Evolutionary conservation across 2,888 invertebrate species (phyloP).

Genomic region (Caprella mutica): DNA sequence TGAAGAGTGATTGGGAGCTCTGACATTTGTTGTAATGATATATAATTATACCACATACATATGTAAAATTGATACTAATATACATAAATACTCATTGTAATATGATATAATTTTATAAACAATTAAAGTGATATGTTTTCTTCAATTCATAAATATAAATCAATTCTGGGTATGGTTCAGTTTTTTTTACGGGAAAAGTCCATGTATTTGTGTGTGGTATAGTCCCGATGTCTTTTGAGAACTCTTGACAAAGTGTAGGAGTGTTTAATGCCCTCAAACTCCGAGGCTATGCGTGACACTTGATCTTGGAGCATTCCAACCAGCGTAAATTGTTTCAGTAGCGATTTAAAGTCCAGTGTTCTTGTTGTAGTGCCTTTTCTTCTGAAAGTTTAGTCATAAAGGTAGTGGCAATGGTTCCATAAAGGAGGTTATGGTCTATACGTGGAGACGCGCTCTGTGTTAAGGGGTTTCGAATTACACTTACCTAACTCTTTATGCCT

Average conservation of each 20-base stretch:
- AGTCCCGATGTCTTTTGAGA: too few relatives aligned
- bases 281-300: constrained; percentile 21
- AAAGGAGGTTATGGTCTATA: constrained; percentile 35
- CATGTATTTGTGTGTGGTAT: too few relatives aligned
- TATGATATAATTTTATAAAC: neutral
- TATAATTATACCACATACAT: neutral
- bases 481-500: too few relatives aligned
- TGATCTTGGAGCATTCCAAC: constrained; percentile 31
- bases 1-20: too few relatives aligned
- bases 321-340: constrained; percentile 33
- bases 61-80: neutral
- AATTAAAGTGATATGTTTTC: neutral
- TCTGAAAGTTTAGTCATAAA: constrained; percentile 35
- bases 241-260: too few relatives aligned
- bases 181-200: too few relatives aligned
- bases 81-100: neutral
- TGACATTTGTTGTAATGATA: neutral
- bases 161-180: too few relatives aligned
- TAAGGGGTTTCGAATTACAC: too few relatives aligned
- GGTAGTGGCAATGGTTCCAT: constrained; percentile 34
- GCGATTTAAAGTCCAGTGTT: constrained; percentile 32
- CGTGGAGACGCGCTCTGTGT: too few relatives aligned
- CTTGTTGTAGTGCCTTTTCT: constrained; percentile 34
- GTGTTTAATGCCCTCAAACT: too few relatives aligned
- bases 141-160: neutral